Base-by-base conservation (phyloP, 2,888 invertebrate genomes). In the Spodoptera littoralis region DNA sequence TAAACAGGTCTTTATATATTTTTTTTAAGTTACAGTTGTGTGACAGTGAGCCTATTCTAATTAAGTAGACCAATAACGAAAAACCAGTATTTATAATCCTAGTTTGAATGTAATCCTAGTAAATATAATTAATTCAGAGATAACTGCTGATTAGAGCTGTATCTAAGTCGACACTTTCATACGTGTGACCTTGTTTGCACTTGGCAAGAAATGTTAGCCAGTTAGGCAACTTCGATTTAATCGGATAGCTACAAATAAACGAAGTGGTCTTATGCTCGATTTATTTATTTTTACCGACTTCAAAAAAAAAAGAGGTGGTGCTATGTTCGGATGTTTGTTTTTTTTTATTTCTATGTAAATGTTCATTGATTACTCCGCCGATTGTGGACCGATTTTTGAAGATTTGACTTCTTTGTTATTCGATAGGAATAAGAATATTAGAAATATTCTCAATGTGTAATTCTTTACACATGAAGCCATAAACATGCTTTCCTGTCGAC, bases 161-260 rank as follows among this genome's bases (percentile, higher is more conserved):
- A 47, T 51, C 22, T 47, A 60, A 60, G 57, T 63, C 70, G 56
- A 58, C 36, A 49, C 52, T 63, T 70, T 59, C 73, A 46, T 73
- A 63, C 44, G 45, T 44, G 42, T 60, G 64, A 59, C 70, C 77
- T 67, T 74, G 77, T 64, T 71, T 50, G 43, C 48, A 65, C 53
- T 65, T 67, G 60, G 59, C 60, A 52, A 53, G 48, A 67, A 60
- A 66, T 55, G 22, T 50, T 56, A 51, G 46, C 52, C 30, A 51
- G 70, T 76, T 64, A 66, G 44, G 70, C 67, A 77, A 70, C 47
- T 46, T 52, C 44, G 48, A 27, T 30, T 60, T 58, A 53, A 52
- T 62, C 30, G 57, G 62, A 67, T 62, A 62, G 55, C 36, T 36
- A 36, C 36, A 36, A 36, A 36, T 36, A 36, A 36, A 36, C 36